Evolutionary conservation across 1,140 invertebrate genomes (phyloP), one percentile per base, ranked within the genome.

Genomic region (Camponotus vicinus): DNA sequence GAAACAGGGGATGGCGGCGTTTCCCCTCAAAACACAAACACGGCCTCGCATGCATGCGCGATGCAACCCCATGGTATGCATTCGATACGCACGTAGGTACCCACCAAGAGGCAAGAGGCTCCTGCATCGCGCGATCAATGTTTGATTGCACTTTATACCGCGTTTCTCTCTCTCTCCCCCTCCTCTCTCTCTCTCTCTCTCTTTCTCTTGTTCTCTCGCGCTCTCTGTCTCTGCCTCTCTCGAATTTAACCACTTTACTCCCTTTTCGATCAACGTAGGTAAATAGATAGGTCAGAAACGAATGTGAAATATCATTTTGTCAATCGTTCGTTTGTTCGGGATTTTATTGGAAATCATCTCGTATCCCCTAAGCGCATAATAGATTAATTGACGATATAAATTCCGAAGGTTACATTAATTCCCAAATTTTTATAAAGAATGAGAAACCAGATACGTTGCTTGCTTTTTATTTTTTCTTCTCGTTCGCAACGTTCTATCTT

Each of bases 21-120:
- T 91, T 91, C 89, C 90, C 90, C 90, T 91, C 90, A 88, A 91
- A 91, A 91, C 88, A 91, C 90, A 91, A 91, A 91, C 90, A 91
- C 90, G 87, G 79, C 73, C 76, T 91, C 87, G 88, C 90, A 91
- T 91, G 90, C 90, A 91, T 91, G 90, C 90, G 90, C 90, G 90
- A 91, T 91, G 90, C 90, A 91, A 87, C 87, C 89, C 89, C 89
- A 90, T 91, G 90, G 89, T 91, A 91, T 91, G 89, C 89, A 91
- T 91, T 90, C 89, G 89, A 90, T 90, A 91, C 90, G 89, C 90
- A 88, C 84, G 89, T 88, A 90, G 89, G 83, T 88, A 83, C 75
- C 89, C 86, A 88, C 87, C 90, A 87, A 89, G 90, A 91, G 90
- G 89, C 87, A 91, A 91, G 89, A 88, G 89, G 87, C 85, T 87